These are phyloP conservation scores for Ctenoplectra terminalis DNA, from an alignment of 1,140 invertebrate genomes.

Conservation along the genomic window DNA sequence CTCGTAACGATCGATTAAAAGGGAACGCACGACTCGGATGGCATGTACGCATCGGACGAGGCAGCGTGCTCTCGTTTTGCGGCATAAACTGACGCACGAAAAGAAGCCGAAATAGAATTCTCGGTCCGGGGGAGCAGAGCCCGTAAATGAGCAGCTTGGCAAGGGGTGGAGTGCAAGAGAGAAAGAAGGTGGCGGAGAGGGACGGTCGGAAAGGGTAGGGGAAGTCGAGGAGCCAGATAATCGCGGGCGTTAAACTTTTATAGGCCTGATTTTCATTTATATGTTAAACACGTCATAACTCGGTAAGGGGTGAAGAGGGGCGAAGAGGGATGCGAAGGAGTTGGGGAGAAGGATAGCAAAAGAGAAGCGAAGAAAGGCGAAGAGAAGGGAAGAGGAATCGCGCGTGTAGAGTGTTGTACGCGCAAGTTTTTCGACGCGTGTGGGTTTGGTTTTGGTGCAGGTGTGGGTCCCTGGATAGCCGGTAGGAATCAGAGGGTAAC, in stretches of 20 bases:
- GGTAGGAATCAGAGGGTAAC: slow-evolving; percentile 19
- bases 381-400: neutral
- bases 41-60: neutral
- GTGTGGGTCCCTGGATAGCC: slow-evolving; percentile 41
- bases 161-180: neutral
- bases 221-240: slow-evolving; percentile 62
- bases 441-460: slow-evolving; percentile 38
- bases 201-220: neutral
- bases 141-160: slow-evolving; percentile 56
- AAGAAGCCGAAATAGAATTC: slow-evolving; percentile 73
- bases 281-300: slow-evolving; percentile 77
- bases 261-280: slow-evolving; percentile 79
- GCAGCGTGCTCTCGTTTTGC: slow-evolving; percentile 25
- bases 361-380: neutral
- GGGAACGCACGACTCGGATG: neutral
- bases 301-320: slow-evolving; percentile 22
- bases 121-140: slow-evolving; percentile 65
- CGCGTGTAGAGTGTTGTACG: slow-evolving; percentile 1
- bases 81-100: slow-evolving; percentile 31
- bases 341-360: too few species aligned
- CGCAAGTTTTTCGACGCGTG: slow-evolving; percentile 6
- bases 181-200: neutral
- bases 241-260: slow-evolving; percentile 77
- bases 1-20: neutral
- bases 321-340: too few species aligned